Evolutionary conservation across 1,140 invertebrate species (phyloP).

Genomic region (Atta texana): DNA sequence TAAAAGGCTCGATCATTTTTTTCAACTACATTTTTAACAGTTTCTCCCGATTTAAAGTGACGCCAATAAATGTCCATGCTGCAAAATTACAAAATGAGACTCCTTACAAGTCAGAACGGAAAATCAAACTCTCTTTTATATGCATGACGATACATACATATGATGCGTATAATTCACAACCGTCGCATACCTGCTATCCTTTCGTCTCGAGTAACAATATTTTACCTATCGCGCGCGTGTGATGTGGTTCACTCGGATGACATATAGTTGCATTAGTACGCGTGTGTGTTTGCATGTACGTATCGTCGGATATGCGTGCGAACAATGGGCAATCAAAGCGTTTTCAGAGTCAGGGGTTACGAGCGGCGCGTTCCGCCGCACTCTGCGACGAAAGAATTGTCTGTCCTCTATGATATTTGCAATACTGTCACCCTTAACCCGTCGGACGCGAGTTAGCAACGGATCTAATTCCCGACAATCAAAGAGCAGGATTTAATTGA

Average conservation of each 20-base stretch:
- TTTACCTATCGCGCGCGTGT: conserved; percentile 45
- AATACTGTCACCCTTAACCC: neutral
- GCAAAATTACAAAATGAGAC: conserved; percentile 27
- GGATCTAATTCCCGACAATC: conserved; percentile 6
- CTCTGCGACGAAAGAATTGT: neutral
- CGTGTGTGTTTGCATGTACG: neutral
- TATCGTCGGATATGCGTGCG: neutral
- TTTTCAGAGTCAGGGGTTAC: conserved; percentile 37
- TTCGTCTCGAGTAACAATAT: conserved; percentile 50
- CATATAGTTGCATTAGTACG: neutral
- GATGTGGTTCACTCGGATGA: conserved; percentile 21
- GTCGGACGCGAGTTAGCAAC: neutral
- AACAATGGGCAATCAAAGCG: conserved; percentile 62
- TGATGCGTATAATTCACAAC: conserved; percentile 35
- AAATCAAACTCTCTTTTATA: conserved; percentile 44
- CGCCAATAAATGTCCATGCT: neutral
- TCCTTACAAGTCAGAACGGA: neutral
- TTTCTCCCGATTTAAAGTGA: neutral
- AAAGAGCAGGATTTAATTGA: neutral
- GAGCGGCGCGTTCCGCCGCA: neutral
- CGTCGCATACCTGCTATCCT: conserved; percentile 45
- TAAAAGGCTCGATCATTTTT: neutral
- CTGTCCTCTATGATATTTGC: conserved; percentile 21
- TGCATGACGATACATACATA: neutral
- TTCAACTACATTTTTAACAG: neutral